Evolutionary conservation across 2,797 vertebrate species (phyloP), one percentile per base, ranked within the genome.

Genomic region (Muraenolepis orangiensis): DNA sequence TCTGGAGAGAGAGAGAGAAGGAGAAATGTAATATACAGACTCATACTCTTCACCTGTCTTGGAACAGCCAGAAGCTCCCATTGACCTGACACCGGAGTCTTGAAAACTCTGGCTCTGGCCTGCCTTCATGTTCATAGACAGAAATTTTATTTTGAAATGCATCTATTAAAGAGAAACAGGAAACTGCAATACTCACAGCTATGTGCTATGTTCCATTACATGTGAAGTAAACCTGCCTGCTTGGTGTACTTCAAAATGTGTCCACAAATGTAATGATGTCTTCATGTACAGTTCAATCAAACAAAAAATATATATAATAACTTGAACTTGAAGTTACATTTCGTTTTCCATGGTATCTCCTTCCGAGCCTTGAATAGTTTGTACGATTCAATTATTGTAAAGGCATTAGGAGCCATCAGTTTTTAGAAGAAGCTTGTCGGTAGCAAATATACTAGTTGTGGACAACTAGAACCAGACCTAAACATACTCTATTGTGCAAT

Each of bases 401-500:
- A 66, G 3, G 10, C 23, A 51, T 51, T 26, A 13, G 8, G 26
- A 28, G 61, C 28, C 61, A 66, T 29, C 4, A 23, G 64, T 28
- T 80, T 84, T 57, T 71, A 81, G 74, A 51, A 64, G 82, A 57
- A 76, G 69, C 18, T 76, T 80, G 28, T 29, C 23, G 28, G 18
- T 20, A 61, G 73, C 69, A 72, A 28, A 68, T 38, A 75, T 71
- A 42, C 79, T 79, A 71, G 30, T 79, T 73, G 20, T 72, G 73
- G 77, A 78, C 78, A 78, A 81, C 76, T 76, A 57, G 71, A 75
- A 74, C 79, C 23, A 75, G 78, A 71, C 67, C 81, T 83, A 72
- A 86, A 57, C 42, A 71, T 69, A 76, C 83, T 88, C 77, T 85
- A 85, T 87, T 84, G 91, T 92, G 90, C 92, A 94, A 93, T 93